Base-by-base conservation (phyloP, 2,797 vertebrate genomes). In the Lepilemur septentrionalis region DNA sequence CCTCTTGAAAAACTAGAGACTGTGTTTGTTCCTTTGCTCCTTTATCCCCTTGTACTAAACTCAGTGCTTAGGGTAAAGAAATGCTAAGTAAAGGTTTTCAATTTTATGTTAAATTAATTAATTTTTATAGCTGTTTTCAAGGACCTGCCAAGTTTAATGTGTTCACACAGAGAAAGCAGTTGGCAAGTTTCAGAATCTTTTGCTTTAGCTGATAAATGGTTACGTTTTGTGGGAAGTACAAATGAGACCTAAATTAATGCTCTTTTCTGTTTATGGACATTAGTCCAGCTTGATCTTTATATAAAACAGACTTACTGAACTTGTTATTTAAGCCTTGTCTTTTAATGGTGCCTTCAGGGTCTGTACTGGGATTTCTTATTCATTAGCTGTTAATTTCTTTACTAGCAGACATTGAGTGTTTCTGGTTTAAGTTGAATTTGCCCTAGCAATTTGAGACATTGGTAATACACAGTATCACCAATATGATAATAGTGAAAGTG, bases 341-440 rank as follows among this genome's bases (percentile, higher is more conserved):
- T 85, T 94, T 96, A 96, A 93, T 85, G 46, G 92, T 95, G 90
- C 88, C 81, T 73, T 97, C 5, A 14, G 78, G 90, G 81, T 91
- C 88, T 94, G 73, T 63, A 38, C 63, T 88, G 76, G 93, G 88
- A 96, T 93, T 96, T 96, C 76, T 91, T 92, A 91, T 95, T 97
- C 92, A 93, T 96, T 94, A 91, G 84, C 94, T 91, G 38, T 92
- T 98, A 96, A 96, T 93, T 96, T 92, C 73, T 88, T 85, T 67
- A 14, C 88, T 61, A 76, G 70, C 70, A 82, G 65, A 82, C 18
- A 43, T 25, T 30, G 69, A 95, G 80, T 73, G n/a, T 65, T 93
- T 43, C 35, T 46, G 70, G 57, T 23, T 96, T 85, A 69, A 12
- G 30, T 14, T 89, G 85, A 97, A 83, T 55, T 82, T 55, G 22